phyloP scores from a whole-genome alignment of 2,797 vertebrate species.

The Siniperca undulata region DNA sequence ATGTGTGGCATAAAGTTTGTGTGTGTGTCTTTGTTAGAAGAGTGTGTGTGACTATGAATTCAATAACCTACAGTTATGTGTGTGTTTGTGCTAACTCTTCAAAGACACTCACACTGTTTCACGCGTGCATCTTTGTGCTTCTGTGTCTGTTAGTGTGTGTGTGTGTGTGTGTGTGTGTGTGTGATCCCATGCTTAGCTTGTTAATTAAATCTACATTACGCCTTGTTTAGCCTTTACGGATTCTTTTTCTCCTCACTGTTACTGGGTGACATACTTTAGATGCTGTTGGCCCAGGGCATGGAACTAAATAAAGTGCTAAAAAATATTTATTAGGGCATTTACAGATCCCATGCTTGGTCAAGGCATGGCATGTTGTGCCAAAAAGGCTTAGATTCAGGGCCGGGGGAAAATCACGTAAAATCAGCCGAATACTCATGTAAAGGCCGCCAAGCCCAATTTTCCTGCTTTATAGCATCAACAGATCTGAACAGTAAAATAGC shows the following conservation, averaged over 20 bases:
- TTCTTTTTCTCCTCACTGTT: constrained; percentile 58
- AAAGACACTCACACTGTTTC: constrained; percentile 1
- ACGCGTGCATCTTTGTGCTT: constrained; percentile 15
- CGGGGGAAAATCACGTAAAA: constrained; percentile 79
- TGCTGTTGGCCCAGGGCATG: constrained; percentile 80
- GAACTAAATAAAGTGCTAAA: constrained; percentile 85
- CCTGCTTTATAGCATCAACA: constrained; percentile 75
- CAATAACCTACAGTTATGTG: constrained; percentile 43
- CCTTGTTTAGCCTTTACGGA: constrained; percentile 63
- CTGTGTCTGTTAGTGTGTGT: constrained; percentile 23
- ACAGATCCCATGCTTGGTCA: constrained; percentile 80
- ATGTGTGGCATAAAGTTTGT: constrained; percentile 62
- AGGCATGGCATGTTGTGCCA: constrained; percentile 77
- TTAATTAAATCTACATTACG: constrained; percentile 84
- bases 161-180: constrained; percentile 33
- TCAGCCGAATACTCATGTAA: constrained; percentile 67
- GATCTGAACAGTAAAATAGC: constrained; percentile 80
- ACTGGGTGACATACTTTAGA: constrained; percentile 80
- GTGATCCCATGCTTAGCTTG: constrained; percentile 65
- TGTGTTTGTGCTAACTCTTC: constrained; percentile 4
- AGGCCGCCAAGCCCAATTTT: constrained; percentile 68
- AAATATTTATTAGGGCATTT: constrained; percentile 86
- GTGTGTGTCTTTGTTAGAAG: constrained; percentile 33
- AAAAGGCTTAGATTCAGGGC: constrained; percentile 73
- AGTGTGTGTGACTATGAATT: constrained; percentile 49